These are phyloP conservation scores for Teinopalpus imperialis DNA, from an alignment of 2,888 invertebrate species.

Conservation along the genomic window DNA sequence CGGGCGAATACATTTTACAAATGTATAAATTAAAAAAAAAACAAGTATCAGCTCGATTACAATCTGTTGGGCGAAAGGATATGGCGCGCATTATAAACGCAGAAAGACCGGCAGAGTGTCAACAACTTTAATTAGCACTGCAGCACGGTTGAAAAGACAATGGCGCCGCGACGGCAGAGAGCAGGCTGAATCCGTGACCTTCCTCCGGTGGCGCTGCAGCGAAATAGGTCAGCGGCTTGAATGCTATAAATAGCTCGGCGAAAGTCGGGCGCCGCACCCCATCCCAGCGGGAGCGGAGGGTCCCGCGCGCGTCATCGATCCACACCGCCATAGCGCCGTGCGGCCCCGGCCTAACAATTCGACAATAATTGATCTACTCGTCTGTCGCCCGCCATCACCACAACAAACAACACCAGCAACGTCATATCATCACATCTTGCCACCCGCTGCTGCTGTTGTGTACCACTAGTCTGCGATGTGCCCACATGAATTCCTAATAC, in stretches of 20 bases:
- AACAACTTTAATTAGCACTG: conserved; percentile 79
- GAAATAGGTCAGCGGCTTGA: conserved; percentile 81
- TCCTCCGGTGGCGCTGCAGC: conserved; percentile 76
- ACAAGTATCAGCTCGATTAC: conserved; percentile 23
- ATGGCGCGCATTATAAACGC: conserved; percentile 45
- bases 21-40: neutral
- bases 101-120: conserved; percentile 62
- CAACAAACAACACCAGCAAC: conserved; percentile 32
- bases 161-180: conserved; percentile 73
- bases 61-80: conserved; percentile 42
- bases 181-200: conserved; percentile 79
- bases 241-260: conserved; percentile 80
- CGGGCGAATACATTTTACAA: no score
- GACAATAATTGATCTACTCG: conserved; percentile 47
- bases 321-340: conserved; percentile 28
- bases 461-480: neutral
- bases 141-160: conserved; percentile 75
- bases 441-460: neutral
- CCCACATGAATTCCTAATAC: no score
- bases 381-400: conserved; percentile 28
- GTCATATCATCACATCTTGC: conserved; percentile 20
- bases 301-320: conserved; percentile 46
- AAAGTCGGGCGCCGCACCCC: conserved; percentile 78
- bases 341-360: conserved; percentile 42
- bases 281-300: conserved; percentile 55